Base-by-base conservation (phyloP, 2,888 invertebrate genomes). In the Hypsopygia costalis region DNA sequence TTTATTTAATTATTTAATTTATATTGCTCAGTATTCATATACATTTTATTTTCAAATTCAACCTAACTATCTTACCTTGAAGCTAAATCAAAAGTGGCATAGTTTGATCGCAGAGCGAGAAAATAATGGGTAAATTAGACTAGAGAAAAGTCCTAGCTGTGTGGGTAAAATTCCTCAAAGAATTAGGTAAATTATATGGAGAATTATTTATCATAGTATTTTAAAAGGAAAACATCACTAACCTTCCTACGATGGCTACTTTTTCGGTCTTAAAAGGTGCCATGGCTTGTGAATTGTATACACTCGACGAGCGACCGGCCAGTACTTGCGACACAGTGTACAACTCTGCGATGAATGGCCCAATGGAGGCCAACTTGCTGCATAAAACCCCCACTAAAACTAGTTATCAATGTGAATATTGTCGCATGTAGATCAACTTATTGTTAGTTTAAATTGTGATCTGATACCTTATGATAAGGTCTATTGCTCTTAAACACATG, bases 231-330 rank as follows among this genome's bases (percentile, higher is more conserved):
- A n/a, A n/a, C n/a, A 22, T 46, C 34, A 44, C 69, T 80, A 81
- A 94, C 94, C 94, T 94, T 69, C 94, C 94, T 48, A 94, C 90
- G 51, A 94, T 94, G 50, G 93, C 94, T 54, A 94, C 91, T 82
- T 93, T 94, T 78, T 92, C 92, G 40, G 80, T 89, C 69, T 90
- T 91, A 44, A 62, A 61, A 47, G 78, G 58, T 48, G 81, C 76
- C 86, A 85, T 85, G 40, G 29, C 9, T 29, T 21, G 0, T 8
- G 21, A 1, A 12, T 12, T 20, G n/a, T n/a, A n/a, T n/a, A n/a
- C n/a, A 20, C 21, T 8, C 2, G 25, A 25, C 25, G 7, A 25
- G 8, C 6, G 34, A 38, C 44, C 35, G 40, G 41, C 44, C 12
- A 43, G 55, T 65, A 55, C 45, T 52, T 44, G 44, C 61, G 41